Evolutionary conservation across 2,797 vertebrate species (phyloP), one percentile per base, ranked within the genome.

Genomic region (Dendrocincla tyrannina): DNA sequence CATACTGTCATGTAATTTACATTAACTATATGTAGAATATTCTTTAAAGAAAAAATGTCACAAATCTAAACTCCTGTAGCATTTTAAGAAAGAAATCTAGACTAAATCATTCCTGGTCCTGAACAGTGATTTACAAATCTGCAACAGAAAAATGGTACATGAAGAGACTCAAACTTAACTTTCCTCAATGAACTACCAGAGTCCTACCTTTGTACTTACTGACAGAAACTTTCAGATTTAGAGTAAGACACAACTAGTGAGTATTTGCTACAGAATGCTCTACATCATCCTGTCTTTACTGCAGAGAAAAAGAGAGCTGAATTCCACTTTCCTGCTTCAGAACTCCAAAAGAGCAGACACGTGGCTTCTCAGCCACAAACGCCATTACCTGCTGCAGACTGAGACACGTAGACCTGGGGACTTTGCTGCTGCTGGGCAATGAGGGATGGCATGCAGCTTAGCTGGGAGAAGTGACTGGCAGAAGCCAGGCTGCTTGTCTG

Each of bases 321-420:
- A 85, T 39, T 60, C 13, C 67, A 60, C 28, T 68, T 39, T 70
- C 16, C 66, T 63, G 20, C 56, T 89, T 89, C 56, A 63, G 49
- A 79, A 72, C 10, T 24, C 39, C 3, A 79, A 41, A 53, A 53
- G 55, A 49, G 12, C 53, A 58, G 46, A 69, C 7, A 32, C 0
- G 2, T 4, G 27, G 59, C 42, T 70, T 84, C 50, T 88, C 19
- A 88, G 75, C 7, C 85, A 83, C 24, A 53, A 93, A 74, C 32
- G 85, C 72, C 89, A 91, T 91, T 97, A 99, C 99, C 99, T 99
- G 99, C 99, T 98, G 99, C 99, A 96, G 99, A 99, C 98, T 99
- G 99, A 88, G 99, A 99, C 88, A 99, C 99, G 30, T 99, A 99
- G 95, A 99, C 99, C 96, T 99, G 99, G 23, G 99, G 99, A 76